Percentiles rank a stretch among this genome's conserved stretches.
These are phyloP conservation scores for Cheilinus undulatus DNA, from an alignment of 2,113 vertebrate species.

Conservation along the genomic window DNA sequence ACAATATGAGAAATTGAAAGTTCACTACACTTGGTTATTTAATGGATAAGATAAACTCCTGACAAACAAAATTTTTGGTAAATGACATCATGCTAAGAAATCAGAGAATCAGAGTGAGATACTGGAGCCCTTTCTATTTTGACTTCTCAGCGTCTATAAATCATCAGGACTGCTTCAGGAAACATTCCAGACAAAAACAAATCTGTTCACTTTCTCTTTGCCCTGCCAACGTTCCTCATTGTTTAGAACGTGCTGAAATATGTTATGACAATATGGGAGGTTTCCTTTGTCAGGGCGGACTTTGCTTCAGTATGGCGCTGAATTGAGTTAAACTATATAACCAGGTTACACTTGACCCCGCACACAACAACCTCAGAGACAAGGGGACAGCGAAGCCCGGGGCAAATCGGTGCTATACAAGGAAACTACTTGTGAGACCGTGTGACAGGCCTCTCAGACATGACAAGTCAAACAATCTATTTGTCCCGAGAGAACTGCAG, in stretches of 20 bases:
- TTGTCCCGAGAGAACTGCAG: conserved; percentile 63
- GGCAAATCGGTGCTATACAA: conserved; percentile 28
- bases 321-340: conserved; percentile 43
- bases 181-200: conserved; percentile 14
- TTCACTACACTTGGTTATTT: neutral
- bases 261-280: conserved; percentile 43
- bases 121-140: neutral
- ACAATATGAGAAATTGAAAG: conserved; percentile 25
- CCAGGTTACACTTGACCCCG: conserved; percentile 39
- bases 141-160: conserved; percentile 2
- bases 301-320: neutral
- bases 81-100: neutral
- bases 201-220: neutral
- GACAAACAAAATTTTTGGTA: neutral
- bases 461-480: conserved; percentile 72
- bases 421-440: conserved; percentile 45
- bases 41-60: neutral
- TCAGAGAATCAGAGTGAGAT: neutral
- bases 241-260: conserved; percentile 49
- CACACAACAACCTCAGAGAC: conserved; percentile 27
- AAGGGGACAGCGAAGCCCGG: conserved; percentile 27
- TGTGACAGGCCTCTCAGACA: conserved; percentile 58
- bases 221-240: conserved; percentile 34
- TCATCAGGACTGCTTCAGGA: neutral
- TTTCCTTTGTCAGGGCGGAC: conserved; percentile 61